Base-by-base conservation (phyloP, 2,113 vertebrate species). In the Ciconia boyciana region DNA sequence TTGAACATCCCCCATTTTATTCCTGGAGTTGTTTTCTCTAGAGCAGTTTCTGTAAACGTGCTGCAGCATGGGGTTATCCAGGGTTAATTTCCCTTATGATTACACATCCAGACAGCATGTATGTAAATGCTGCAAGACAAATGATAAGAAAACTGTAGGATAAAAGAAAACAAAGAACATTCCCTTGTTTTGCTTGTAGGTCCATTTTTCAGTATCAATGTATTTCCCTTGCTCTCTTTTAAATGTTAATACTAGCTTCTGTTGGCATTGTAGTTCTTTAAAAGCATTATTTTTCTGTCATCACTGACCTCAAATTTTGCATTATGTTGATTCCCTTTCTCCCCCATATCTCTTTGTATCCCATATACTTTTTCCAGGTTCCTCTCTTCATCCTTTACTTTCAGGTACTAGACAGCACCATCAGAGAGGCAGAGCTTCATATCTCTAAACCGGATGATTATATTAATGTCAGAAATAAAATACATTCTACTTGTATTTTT, bases 71-170 rank as follows among this genome's bases (percentile, higher is more conserved):
- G 71, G 91, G 93, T 95, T 95, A 88, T 54, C 87, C 71, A 64
- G 95, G 95, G 94, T 90, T 97, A 96, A 96, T 96, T 94, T 96
- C 81, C 81, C 41, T 83, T 94, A 93, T 58, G 70, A 91, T 94
- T 96, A 94, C 87, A 93, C 89, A 91, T 90, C 87, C 87, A 96
- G 93, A 91, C 84, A 89, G 87, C 82, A 69, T 44, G 43, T 94
- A 80, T 90, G 84, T 89, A 96, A 93, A 91, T 85, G 87, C 51
- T 91, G 70, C 64, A 85, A 95, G 93, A 93, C 58, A 89, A 95
- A 93, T 46, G 2, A 76, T 82, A 89, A 64, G 44, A 93, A 94
- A 93, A 90, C 58, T 49, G 41, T 54, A 85, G 81, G 68, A 65
- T 94, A 74, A 77, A 80, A 46, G 68, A 69, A 70, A 88, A 79